Conservation (phyloP, 2,113 vertebrate genomes). For the Empidonax alnorum region DNA sequence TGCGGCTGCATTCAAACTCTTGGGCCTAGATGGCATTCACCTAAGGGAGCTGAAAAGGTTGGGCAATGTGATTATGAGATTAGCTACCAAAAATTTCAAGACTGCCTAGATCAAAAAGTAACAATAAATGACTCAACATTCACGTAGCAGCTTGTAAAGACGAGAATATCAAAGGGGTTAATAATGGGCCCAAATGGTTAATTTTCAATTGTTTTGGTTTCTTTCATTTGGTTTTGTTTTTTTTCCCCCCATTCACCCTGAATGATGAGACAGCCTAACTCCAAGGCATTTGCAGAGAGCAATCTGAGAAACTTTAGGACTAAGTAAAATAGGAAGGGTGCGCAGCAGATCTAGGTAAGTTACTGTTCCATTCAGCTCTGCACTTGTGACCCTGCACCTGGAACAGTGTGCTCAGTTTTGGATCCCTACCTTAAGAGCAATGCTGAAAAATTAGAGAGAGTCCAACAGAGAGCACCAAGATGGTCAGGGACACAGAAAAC, state of each 20-base stretch:
- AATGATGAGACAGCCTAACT: not conserved
- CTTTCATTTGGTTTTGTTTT: not conserved
- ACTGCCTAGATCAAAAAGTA: not conserved
- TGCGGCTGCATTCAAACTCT: not conserved
- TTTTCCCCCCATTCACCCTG: not conserved
- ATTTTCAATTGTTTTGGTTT: not conserved
- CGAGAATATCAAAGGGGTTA: not conserved
- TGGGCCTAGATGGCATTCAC: not conserved
- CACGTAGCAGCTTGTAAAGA: not conserved
- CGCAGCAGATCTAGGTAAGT: not conserved
- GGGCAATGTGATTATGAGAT: not conserved
- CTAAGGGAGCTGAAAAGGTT: not conserved
- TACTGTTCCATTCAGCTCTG: not conserved
- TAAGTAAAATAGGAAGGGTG: not conserved
- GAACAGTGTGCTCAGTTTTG: not conserved
- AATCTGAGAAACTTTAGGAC: not conserved
- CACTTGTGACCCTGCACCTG: not conserved
- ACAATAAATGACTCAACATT: not conserved
- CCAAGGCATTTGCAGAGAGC: not conserved
- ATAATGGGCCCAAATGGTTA: fast-evolving
- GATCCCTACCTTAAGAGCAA: not conserved
- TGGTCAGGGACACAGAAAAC: not conserved
- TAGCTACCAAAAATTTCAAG: not conserved
- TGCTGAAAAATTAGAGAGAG: not conserved
- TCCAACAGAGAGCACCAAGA: not conserved